Evolutionary conservation across 2,797 vertebrate genomes (phyloP), one percentile per base, ranked within the genome.

Genomic region (Alcedo atthis): DNA sequence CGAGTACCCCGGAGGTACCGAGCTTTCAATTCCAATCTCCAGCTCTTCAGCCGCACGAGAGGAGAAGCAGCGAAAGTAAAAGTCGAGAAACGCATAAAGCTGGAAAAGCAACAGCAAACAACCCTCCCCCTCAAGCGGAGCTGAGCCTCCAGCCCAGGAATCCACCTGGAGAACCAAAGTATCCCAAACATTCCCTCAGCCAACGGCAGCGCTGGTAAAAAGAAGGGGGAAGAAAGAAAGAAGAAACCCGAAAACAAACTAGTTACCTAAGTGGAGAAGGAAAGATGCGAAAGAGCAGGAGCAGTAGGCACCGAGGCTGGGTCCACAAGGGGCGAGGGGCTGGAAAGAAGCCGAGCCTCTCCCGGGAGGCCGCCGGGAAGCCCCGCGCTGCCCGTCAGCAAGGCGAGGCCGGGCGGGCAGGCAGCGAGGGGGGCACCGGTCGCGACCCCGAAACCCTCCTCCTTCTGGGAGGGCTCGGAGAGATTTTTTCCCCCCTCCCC

Each of bases 131-230:
- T 75, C 43, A 28, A 71, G 76, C 35, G 70, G 66, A 59, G 81
- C 74, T 10, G 33, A 93, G 81, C 82, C 84, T 87, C 63, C 85
- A 68, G 55, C 92, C 67, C 94, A 86, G 92, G 87, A 94, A 92
- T 96, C 85, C 95, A 94, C 93, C 95, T 92, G 95, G 94, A 90
- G 92, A 89, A 87, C 37, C 45, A 26, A 92, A 95, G 80, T 64
- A 95, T 94, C 92, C 79, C 87, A 94, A 93, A 85, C 75, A 87
- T 84, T 89, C 85, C 84, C 49, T 74, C 85, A 81, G 91, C 85
- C 95, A 95, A 93, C 89, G 70, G 79, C 77, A 15, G 81, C 37
- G 45, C 69, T 37, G 9, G 59, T 51, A 4, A 64, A 43, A 73
- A 40, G 12, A 54, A 74, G 58, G 10, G 28, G 66, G 66, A 59